Evolutionary conservation across 2,888 invertebrate genomes (phyloP).

Genomic region (Boloria euphrosyne): DNA sequence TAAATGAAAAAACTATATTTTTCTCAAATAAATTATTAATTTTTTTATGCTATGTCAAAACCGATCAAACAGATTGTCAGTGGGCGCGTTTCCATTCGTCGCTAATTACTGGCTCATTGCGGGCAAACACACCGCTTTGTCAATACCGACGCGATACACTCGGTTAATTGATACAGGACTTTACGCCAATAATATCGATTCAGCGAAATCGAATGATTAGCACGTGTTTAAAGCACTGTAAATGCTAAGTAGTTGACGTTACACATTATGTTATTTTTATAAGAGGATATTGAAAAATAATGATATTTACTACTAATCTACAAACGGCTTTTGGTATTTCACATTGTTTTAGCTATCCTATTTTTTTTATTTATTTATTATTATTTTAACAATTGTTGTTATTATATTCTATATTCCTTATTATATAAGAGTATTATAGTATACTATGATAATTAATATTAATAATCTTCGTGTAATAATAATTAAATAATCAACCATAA

Average conservation of each 20-base stretch:
- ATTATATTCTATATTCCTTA: no score
- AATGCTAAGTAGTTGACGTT: not conserved
- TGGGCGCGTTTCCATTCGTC: conserved; percentile 47
- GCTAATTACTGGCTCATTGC: conserved; percentile 53
- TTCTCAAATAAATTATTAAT: conserved; percentile 1
- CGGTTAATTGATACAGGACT: conserved; percentile 43
- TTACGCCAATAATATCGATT: conserved; percentile 32
- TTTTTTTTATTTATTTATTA: no score
- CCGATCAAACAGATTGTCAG: conserved; percentile 48
- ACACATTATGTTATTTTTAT: no score
- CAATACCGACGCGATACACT: conserved; percentile 43
- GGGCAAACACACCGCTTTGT: conserved; percentile 50
- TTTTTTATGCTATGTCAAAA: conserved; percentile 32
- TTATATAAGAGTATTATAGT: no score
- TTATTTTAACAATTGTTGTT: no score
- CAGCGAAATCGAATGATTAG: conserved; percentile 31
- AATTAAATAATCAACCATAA: no score
- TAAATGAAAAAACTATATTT: not conserved
- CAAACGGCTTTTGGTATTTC: no score
- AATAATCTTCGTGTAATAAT: no score
- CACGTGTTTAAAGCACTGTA: conserved; percentile 15
- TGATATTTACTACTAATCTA: no score
- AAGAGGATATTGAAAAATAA: no score
- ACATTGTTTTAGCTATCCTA: no score
- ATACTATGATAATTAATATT: no score